Percentiles rank a stretch among this genome's conserved stretches.
phyloP scores from a whole-genome alignment of 2,888 invertebrate species.

The Ophraella communa region DNA sequence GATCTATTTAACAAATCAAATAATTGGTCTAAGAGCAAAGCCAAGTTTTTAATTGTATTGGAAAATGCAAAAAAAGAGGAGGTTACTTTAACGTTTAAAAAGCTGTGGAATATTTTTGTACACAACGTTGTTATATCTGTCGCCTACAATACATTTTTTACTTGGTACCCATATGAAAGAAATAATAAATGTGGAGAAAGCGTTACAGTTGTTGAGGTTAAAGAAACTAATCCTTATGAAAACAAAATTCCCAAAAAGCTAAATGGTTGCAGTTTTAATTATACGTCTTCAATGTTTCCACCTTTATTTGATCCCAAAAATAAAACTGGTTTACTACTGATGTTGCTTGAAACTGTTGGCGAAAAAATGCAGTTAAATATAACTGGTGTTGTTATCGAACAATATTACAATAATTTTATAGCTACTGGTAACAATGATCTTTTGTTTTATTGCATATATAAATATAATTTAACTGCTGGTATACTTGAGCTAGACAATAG shows the following conservation, averaged over 20 bases:
- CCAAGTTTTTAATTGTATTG: neutral
- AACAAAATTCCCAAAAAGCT: slow-evolving; percentile 9
- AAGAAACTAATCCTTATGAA: neutral
- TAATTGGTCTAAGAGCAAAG: neutral
- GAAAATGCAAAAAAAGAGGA: neutral
- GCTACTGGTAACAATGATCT: neutral
- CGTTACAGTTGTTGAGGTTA: neutral
- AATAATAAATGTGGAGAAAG: slow-evolving; percentile 3
- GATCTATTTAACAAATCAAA: neutral
- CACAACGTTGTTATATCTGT: slow-evolving; percentile 3
- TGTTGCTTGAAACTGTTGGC: neutral
- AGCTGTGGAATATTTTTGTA: neutral
- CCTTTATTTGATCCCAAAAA: neutral
- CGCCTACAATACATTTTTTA: neutral
- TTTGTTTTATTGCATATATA: neutral
- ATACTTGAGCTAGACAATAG: neutral
- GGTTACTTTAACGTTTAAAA: neutral
- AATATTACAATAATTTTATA: neutral
- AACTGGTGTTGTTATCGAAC: neutral
- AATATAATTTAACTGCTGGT: neutral
- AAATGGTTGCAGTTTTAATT: slow-evolving; percentile 10
- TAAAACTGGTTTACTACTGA: neutral
- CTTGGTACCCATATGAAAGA: slow-evolving; percentile 7
- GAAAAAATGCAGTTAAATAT: neutral
- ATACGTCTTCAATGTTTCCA: neutral